phyloP scores from a whole-genome alignment of 2,113 vertebrate species.

The Tenrec ecaudatus region DNA sequence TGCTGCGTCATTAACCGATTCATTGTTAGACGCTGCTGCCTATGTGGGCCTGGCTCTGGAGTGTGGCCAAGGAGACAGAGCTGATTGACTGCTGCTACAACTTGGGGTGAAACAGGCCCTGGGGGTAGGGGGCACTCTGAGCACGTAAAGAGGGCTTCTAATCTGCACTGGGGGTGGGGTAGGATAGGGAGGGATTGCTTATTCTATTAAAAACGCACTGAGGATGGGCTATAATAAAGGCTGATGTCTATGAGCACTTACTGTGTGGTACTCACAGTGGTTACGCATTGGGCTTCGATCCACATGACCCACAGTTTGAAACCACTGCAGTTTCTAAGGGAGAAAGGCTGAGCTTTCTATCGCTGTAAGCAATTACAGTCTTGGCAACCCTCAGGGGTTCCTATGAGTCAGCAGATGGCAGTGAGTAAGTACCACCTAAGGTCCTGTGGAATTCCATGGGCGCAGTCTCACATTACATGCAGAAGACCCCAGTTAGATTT shows the following conservation, averaged over 20 bases:
- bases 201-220: not conserved
- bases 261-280: not conserved
- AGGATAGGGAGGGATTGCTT: not conserved
- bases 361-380: too few relatives aligned
- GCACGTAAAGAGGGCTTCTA: not conserved
- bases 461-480: not conserved
- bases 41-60: not conserved
- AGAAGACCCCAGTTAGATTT: not conserved
- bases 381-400: too few relatives aligned
- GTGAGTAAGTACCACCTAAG: not conserved
- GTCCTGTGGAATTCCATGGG: not conserved
- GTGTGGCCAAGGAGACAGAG: not conserved
- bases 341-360: too few relatives aligned
- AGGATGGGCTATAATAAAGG: not conserved
- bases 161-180: not conserved
- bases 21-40: not conserved
- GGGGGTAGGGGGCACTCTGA: not conserved
- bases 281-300: too few relatives aligned
- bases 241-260: not conserved
- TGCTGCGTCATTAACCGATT: not conserved
- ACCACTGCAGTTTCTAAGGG: too few relatives aligned
- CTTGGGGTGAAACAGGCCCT: not conserved
- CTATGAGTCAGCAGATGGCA: too few relatives aligned
- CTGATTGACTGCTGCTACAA: not conserved
- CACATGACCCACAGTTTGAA: too few relatives aligned